phyloP scores from a whole-genome alignment of 2,113 vertebrate species.

The Casuarius casuarius region DNA sequence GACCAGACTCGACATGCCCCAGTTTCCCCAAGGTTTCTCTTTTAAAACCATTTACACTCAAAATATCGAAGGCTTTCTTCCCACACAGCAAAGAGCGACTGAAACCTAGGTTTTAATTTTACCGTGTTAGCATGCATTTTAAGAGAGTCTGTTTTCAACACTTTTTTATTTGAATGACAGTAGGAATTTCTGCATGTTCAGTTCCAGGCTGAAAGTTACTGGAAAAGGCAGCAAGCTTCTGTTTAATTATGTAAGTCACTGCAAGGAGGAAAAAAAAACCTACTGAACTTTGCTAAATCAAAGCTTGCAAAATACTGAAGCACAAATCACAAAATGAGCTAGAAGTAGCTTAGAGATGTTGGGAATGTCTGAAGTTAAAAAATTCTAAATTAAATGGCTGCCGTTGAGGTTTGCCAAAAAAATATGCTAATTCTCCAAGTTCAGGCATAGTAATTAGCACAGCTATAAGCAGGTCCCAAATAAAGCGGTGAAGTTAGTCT shows the following conservation, averaged over 20 bases:
- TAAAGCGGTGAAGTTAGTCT: constrained; percentile 32
- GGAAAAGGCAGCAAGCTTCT: neutral
- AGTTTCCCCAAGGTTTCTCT: constrained; percentile 50
- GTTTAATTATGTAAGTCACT: neutral
- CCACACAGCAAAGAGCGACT: neutral
- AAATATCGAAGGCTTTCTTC: neutral
- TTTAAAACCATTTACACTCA: neutral
- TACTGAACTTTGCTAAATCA: neutral
- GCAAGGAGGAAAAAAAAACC: neutral
- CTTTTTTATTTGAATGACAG: neutral
- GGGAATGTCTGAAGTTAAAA: constrained; percentile 29
- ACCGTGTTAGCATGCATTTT: neutral
- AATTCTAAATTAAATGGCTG: constrained; percentile 55
- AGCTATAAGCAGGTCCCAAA: constrained; percentile 40
- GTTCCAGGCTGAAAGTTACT: neutral
- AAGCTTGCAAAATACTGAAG: neutral
- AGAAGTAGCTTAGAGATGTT: constrained; percentile 23
- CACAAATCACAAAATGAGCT: neutral
- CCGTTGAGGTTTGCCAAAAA: constrained; percentile 17
- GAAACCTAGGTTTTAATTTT: neutral
- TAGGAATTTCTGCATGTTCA: neutral
- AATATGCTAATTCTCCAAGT: constrained; percentile 45
- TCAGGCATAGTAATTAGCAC: constrained; percentile 56
- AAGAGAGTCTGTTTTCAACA: neutral
- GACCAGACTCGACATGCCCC: constrained; percentile 41